phyloP scores from a whole-genome alignment of 2,113 vertebrate genomes.

The Hippoglossus stenolepis region DNA sequence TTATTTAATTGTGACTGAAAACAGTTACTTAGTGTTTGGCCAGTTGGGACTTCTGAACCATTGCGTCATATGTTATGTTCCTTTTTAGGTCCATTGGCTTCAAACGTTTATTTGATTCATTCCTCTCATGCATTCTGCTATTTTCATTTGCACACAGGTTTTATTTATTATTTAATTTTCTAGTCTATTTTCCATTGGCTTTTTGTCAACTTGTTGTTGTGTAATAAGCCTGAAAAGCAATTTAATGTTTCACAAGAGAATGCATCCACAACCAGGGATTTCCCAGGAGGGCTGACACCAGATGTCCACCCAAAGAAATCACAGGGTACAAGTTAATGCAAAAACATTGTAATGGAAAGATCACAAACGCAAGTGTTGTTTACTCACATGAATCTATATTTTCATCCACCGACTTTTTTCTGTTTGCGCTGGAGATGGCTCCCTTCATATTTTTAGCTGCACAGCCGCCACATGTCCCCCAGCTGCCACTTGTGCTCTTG shows the following conservation, averaged over 20 bases:
- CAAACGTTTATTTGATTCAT: background rate
- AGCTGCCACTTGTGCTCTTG: background rate
- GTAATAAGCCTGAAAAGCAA: background rate
- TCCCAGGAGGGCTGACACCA: background rate
- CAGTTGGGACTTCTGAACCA: too few relatives aligned
- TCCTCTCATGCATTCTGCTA: background rate
- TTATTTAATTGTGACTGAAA: too few relatives aligned
- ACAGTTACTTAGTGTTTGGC: too few relatives aligned
- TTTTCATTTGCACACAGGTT: background rate
- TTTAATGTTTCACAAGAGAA: background rate
- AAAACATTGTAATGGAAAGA: background rate
- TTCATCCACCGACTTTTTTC: background rate
- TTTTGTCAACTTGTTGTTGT: background rate
- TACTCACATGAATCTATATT: background rate
- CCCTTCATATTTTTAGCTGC: slow-evolving; percentile 26
- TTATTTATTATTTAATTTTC: too few relatives aligned
- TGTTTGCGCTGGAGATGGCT: background rate
- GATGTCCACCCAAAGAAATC: background rate
- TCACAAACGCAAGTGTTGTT: background rate
- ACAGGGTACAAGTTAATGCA: background rate
- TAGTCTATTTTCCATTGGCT: too few relatives aligned
- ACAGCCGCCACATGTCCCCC: background rate
- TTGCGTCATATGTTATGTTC: background rate
- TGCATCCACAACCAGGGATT: background rate
- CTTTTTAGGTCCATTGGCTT: background rate